phyloP scores from a whole-genome alignment of 2,113 vertebrate species.

The Xiphophorus hellerii region DNA sequence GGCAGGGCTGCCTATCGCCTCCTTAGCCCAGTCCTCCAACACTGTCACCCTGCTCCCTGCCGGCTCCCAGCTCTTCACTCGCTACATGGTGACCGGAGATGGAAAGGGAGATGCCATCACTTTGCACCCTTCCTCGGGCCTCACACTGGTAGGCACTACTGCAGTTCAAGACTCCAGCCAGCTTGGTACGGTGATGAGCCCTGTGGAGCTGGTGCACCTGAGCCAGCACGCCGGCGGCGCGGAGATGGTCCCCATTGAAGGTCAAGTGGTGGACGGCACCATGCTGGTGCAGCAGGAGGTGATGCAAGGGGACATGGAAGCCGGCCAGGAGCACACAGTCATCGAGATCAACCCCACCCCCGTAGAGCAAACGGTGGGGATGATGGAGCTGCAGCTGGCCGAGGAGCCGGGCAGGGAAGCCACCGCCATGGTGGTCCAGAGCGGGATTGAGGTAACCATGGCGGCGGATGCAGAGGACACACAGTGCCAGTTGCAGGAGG shows the following conservation, averaged over 20 bases:
- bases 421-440: conserved; percentile 81
- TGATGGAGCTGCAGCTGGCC: conserved; percentile 79
- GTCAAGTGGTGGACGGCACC: conserved; percentile 65
- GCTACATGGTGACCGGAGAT: conserved; percentile 84
- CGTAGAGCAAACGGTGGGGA: conserved; percentile 63
- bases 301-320: conserved; percentile 52
- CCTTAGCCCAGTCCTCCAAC: conserved; percentile 81
- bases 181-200: conserved; percentile 85
- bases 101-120: conserved; percentile 88
- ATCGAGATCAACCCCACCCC: conserved; percentile 91
- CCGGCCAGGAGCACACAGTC: conserved; percentile 76
- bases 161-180: conserved; percentile 85
- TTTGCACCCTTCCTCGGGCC: conserved; percentile 89
- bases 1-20: conserved; percentile 86
- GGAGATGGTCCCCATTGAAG: conserved; percentile 59
- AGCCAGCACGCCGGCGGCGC: conserved; percentile 80
- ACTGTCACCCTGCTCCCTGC: conserved; percentile 83
- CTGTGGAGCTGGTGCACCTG: conserved; percentile 90
- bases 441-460: conserved; percentile 83
- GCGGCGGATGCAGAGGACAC: conserved; percentile 43
- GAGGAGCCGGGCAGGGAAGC: conserved; percentile 61
- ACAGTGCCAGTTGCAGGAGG: conserved; percentile 62
- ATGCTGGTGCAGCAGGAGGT: conserved; percentile 70
- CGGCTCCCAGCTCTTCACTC: conserved; percentile 89
- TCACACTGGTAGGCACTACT: conserved; percentile 88